phyloP scores from a whole-genome alignment of 2,888 invertebrate genomes.

The Suillia variegata region DNA sequence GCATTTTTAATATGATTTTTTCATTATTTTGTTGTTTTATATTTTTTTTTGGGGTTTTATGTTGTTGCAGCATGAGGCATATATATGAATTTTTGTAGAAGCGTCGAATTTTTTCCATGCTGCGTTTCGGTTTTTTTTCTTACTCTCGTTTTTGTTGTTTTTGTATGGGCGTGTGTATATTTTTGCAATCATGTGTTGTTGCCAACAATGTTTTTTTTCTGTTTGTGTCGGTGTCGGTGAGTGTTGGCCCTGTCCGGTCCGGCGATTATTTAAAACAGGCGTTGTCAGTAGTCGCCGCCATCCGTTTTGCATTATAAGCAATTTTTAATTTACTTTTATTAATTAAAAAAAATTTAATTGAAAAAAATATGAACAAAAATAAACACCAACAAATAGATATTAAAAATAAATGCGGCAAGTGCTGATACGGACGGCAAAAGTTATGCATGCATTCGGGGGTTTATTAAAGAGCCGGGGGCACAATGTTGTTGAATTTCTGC shows the following conservation, averaged over 20 bases:
- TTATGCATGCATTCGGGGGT: too few relatives aligned
- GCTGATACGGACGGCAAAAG: not conserved
- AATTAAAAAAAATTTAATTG: slow-evolving; percentile 1
- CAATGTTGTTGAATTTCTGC: too few relatives aligned
- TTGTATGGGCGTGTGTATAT: slow-evolving; percentile 44
- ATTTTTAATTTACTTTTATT: slow-evolving; percentile 24
- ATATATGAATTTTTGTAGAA: not conserved
- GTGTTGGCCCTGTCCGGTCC: slow-evolving; percentile 12
- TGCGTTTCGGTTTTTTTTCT: too few relatives aligned
- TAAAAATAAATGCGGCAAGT: not conserved
- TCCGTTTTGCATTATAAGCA: slow-evolving; percentile 24
- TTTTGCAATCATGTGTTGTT: slow-evolving; percentile 10
- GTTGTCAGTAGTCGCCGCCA: slow-evolving; percentile 26
- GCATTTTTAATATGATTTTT: slow-evolving; percentile 55
- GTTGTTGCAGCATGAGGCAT: not conserved
- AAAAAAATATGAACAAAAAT: too few relatives aligned
- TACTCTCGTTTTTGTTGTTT: slow-evolving; percentile 23
- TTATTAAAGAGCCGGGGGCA: too few relatives aligned
- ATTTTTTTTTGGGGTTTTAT: slow-evolving; percentile 19
- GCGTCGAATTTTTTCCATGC: slow-evolving; percentile 18
- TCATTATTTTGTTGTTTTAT: not conserved
- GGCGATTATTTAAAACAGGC: slow-evolving; percentile 15
- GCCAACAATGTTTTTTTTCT: slow-evolving; percentile 17
- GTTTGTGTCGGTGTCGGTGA: too few relatives aligned
- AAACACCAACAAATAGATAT: too few relatives aligned